A percentile compares a stretch with the other conserved stretches of the same genome.
Evolutionary conservation across 2,888 invertebrate genomes (phyloP).

Genomic region (Polymixis lichenea): DNA sequence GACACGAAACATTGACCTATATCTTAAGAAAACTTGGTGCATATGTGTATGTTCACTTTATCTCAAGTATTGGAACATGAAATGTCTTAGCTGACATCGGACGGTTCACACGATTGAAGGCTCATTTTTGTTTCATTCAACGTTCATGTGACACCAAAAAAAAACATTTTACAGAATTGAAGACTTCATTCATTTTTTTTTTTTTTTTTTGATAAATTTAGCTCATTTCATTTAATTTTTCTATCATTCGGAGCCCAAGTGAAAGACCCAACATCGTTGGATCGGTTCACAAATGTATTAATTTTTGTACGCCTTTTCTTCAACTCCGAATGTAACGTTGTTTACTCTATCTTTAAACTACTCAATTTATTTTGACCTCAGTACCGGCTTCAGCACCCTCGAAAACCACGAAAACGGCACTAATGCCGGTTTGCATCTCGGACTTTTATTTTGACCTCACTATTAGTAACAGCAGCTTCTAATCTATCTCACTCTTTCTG

Average conservation of each 20-base stretch:
- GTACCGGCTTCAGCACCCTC: too few species aligned
- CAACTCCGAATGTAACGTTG: too few species aligned
- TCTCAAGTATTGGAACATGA: slow-evolving; percentile 31
- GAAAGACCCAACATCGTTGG: neutral
- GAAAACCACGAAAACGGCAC: too few species aligned
- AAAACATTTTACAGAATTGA: neutral
- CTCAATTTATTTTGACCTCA: too few species aligned
- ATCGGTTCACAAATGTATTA: neutral
- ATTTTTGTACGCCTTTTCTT: neutral
- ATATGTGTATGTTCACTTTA: slow-evolving; percentile 30
- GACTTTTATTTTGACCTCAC: too few species aligned
- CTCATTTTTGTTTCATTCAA: neutral
- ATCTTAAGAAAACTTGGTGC: slow-evolving; percentile 35
- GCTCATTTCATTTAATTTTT: neutral
- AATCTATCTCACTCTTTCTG: too few species aligned
- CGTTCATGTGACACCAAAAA: neutral
- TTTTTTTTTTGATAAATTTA: neutral
- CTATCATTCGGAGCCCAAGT: neutral
- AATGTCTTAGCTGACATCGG: slow-evolving; percentile 11
- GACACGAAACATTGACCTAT: slow-evolving; percentile 39
- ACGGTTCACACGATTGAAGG: neutral
- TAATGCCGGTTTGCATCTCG: too few species aligned
- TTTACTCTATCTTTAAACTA: too few species aligned
- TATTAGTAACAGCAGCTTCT: too few species aligned
- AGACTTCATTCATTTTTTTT: too few species aligned